A percentile compares a stretch with the other conserved stretches of the same genome.
Evolutionary conservation across 2,888 invertebrate species (phyloP).

Genomic region (Silvanus unidentatus): DNA sequence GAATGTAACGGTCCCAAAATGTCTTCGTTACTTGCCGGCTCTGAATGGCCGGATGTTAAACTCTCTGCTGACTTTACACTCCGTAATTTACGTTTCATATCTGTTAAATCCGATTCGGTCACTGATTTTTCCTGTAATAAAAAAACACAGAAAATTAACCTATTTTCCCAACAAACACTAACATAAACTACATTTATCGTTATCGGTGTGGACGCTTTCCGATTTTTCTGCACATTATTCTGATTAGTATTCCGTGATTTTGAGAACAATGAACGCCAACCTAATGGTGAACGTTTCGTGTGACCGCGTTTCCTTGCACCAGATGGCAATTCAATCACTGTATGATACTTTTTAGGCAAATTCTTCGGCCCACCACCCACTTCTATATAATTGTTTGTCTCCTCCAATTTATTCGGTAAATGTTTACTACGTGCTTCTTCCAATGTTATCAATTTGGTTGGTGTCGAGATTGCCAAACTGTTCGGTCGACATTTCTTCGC

Average conservation of each 20-base stretch:
- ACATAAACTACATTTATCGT: too few species aligned
- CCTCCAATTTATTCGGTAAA: constrained; percentile 47
- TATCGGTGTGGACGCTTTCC: constrained; percentile 51
- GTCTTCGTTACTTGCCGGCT: constrained; percentile 41
- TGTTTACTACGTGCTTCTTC: constrained; percentile 77
- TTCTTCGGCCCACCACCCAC: constrained; percentile 72
- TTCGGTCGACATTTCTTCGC: constrained; percentile 66
- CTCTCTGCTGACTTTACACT: constrained; percentile 69
- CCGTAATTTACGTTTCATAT: constrained; percentile 50
- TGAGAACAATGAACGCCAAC: constrained; percentile 73
- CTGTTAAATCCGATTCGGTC: constrained; percentile 42
- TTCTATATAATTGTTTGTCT: constrained; percentile 66
- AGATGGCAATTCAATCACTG: constrained; percentile 79
- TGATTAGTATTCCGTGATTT: constrained; percentile 48
- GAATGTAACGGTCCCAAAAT: constrained; percentile 46
- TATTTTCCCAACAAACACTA: background rate
- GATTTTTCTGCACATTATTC: constrained; percentile 40
- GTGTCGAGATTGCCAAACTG: constrained; percentile 84
- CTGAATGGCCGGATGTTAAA: constrained; percentile 49
- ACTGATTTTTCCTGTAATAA: constrained; percentile 45
- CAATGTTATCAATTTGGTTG: constrained; percentile 82
- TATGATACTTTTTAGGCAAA: constrained; percentile 79
- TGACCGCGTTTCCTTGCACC: constrained; percentile 54
- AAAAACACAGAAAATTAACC: too few species aligned
- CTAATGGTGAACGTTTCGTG: constrained; percentile 63